These are phyloP conservation scores for Pholis gunnellus DNA, from an alignment of 2,113 vertebrate genomes.

Conservation along the genomic window DNA sequence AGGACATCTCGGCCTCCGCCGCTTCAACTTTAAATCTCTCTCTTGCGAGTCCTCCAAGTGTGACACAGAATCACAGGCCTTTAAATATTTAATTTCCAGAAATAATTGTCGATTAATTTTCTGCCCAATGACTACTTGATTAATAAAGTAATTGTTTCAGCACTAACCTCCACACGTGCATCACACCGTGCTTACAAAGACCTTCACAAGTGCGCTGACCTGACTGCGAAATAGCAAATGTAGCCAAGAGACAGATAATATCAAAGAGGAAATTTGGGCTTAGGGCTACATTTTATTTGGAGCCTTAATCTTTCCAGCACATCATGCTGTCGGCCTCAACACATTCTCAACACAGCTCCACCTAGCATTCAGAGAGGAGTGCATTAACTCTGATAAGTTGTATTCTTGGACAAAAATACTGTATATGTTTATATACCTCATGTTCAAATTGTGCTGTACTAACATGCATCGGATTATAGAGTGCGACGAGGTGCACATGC, in stretches of 20 bases:
- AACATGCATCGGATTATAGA: conserved; percentile 17
- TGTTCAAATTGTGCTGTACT: background rate
- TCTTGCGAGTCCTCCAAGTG: background rate
- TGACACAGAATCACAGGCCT: background rate
- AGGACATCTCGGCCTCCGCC: background rate
- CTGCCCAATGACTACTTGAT: background rate
- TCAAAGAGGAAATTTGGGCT: conserved; percentile 63
- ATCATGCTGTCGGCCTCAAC: conserved; percentile 42
- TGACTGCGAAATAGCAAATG: conserved; percentile 52
- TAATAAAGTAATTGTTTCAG: conserved; percentile 1
- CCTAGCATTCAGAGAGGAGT: conserved; percentile 31
- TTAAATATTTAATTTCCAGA: background rate
- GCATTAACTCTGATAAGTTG: conserved; percentile 27
- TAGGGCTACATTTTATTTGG: conserved; percentile 69
- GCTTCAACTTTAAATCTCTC: background rate
- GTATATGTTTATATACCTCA: conserved; percentile 1
- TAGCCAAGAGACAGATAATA: conserved; percentile 63
- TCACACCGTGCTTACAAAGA: background rate
- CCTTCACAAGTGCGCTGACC: background rate
- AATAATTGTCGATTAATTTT: background rate
- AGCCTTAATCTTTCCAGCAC: conserved; percentile 65
- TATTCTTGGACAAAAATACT: background rate
- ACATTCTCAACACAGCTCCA: conserved; percentile 39
- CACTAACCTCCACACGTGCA: background rate
- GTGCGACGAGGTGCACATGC: background rate